Percentiles rank a stretch among this genome's conserved stretches.
phyloP scores from a whole-genome alignment of 2,113 vertebrate genomes.

The Deroptyus accipitrinus region DNA sequence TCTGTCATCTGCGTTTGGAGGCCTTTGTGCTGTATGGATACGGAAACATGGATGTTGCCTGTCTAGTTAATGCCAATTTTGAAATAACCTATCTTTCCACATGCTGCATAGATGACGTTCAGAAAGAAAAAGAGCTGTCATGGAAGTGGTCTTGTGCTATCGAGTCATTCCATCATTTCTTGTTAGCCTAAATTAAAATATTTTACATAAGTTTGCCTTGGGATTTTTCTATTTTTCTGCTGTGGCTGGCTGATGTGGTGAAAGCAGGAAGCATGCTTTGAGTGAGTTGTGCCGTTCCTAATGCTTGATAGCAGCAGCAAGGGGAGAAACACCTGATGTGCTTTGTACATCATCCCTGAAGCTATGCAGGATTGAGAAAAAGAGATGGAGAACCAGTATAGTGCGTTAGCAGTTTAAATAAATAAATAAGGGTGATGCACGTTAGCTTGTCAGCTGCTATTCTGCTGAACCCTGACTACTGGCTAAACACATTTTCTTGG shows the following conservation, averaged over 20 bases:
- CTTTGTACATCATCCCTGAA: neutral
- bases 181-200: conserved; percentile 46
- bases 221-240: neutral
- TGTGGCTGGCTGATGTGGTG: neutral
- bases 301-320: neutral
- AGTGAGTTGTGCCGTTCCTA: neutral
- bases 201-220: conserved; percentile 44
- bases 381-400: neutral
- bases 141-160: neutral
- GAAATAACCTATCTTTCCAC: neutral
- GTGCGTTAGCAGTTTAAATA: neutral
- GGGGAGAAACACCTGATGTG: conserved; percentile 7
- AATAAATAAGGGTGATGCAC: conserved; percentile 4
- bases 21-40: neutral
- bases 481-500: conserved; percentile 12
- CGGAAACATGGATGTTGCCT: neutral
- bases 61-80: neutral
- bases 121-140: neutral
- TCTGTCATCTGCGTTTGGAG: neutral
- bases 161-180: neutral
- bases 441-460: conserved; percentile 17
- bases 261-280: neutral
- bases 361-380: neutral
- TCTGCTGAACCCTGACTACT: neutral
- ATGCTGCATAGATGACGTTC: neutral